Evolutionary conservation across 2,113 vertebrate species (phyloP), one percentile per base, ranked within the genome.

Genomic region (Hylia prasina): DNA sequence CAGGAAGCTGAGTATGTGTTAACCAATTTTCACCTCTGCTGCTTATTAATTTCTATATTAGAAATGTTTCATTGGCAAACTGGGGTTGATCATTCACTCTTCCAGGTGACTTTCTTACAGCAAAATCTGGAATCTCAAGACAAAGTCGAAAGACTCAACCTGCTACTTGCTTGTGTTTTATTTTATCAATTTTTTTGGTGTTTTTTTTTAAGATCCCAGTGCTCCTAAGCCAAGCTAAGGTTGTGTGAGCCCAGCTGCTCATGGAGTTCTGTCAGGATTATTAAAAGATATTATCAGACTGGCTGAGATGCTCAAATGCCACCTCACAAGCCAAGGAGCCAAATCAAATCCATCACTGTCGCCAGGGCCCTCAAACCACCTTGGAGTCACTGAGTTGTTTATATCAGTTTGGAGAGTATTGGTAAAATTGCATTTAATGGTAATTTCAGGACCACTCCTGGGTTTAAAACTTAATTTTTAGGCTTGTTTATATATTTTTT

Each of bases 251-350:
- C 54, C 76, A 93, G 72, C 53, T 81, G 75, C 56, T 50, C 13
- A 6, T 58, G 81, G 56, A 94, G 54, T 75, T 95, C 66, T 76
- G 69, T 87, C 82, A 85, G 65, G 89, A 45, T 90, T 92, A 97
- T 95, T 90, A 94, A 83, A 93, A 89, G 81, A 56, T 81, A 72
- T 79, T 71, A 90, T 72, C 81, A 89, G 83, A 4, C 20, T 19
- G 35, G 47, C 35, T 94, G 66, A 48, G 60, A 70, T 45, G 50
- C 69, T 91, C 69, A 42, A 94, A 89, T 73, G 39, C 53, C 76
- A 88, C 47, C 64, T 84, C 78, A 65, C 30, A 27, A 80, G 64
- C 50, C 86, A 89, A 70, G 71, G 68, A 95, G 61, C 68, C 68
- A 79, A 91, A 91, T 75, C 66, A 93, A 93, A 93, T 42, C n/a